Base-by-base conservation (phyloP, 2,797 vertebrate genomes). In the Neostethus bicornis region DNA sequence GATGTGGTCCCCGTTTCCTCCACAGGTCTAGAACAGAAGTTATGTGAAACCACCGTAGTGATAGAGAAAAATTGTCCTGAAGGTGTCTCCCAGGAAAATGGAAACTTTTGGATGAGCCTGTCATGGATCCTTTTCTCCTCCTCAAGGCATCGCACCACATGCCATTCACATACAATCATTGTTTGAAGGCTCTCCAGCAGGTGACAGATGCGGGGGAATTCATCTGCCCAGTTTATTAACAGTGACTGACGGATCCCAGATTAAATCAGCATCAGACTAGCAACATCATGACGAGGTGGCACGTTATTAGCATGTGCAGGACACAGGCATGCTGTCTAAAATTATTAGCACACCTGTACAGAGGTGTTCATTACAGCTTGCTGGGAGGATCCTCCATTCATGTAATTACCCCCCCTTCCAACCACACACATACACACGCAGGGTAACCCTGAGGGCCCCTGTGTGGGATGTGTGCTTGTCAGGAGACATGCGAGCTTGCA, bases 401-500 rank as follows among this genome's bases (percentile, higher is more conserved):
- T 79, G 89, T 88, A 85, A 88, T 91, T 84, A 88, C 77, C 64
- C 77, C 70, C 88, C 85, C n/a, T n/a, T n/a, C n/a, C n/a, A n/a
- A n/a, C n/a, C n/a, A n/a, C n/a, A n/a, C n/a, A n/a, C n/a, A 85
- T 80, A 87, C 86, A 79, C 59, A 79, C 77, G 77, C 59, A 63
- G 72, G 58, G 75, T 73, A 51, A 55, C 52, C 52, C 66, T 70
- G 70, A 81, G 49, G 74, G 66, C 49, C 61, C 57, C 43, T 53
- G 66, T 70, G 59, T 64, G 68, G 71, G 70, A 63, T 70, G 57
- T 74, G 52, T 13, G 47, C 52, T 73, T 77, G 66, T 73, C 77
- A 79, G 73, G 49, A 41, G 60, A 66, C 53, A 49, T 70, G 54
- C 52, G 66, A 38, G 31, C 25, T 14, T 48, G 48, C 51, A 37